These are phyloP conservation scores for Bombus confusus DNA, from an alignment of 1,140 invertebrate genomes.

Conservation along the genomic window DNA sequence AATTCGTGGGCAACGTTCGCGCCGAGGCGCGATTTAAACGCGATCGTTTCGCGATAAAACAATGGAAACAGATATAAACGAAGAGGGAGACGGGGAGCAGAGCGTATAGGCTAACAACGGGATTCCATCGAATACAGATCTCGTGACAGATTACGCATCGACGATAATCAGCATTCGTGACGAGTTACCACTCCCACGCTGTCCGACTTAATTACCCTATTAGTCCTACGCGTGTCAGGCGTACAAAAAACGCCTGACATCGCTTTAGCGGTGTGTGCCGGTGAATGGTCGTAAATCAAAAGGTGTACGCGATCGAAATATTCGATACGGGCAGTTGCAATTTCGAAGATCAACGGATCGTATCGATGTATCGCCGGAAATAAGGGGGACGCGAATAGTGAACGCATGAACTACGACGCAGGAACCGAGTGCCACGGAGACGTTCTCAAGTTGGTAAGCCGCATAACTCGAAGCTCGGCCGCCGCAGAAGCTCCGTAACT, in stretches of 20 bases:
- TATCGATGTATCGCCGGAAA: background rate
- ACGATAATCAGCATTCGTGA: constrained; percentile 57
- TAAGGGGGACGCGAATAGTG: background rate
- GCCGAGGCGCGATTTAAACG: background rate
- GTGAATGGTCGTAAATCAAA: constrained; percentile 28
- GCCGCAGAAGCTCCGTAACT: constrained; percentile 80
- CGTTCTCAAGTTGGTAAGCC: constrained; percentile 79
- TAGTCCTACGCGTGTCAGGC: constrained; percentile 42
- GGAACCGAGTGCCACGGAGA: constrained; percentile 57
- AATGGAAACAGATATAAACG: background rate
- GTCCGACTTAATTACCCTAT: constrained; percentile 58
- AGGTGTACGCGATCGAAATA: constrained; percentile 11
- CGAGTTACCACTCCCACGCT: constrained; percentile 52
- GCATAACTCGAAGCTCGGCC: constrained; percentile 74
- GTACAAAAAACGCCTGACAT: constrained; percentile 13
- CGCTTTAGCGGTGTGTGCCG: background rate
- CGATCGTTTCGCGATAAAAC: constrained; percentile 27
- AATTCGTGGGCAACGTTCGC: background rate
- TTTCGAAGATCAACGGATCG: constrained; percentile 22
- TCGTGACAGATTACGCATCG: constrained; percentile 48
- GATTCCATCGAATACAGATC: constrained; percentile 48
- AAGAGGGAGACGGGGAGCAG: no score
- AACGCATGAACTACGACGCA: background rate
- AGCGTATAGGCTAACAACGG: background rate
- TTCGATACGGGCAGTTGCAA: background rate